Evolutionary conservation across 2,797 vertebrate genomes (phyloP).

Genomic region (Pipistrellus nathusii): DNA sequence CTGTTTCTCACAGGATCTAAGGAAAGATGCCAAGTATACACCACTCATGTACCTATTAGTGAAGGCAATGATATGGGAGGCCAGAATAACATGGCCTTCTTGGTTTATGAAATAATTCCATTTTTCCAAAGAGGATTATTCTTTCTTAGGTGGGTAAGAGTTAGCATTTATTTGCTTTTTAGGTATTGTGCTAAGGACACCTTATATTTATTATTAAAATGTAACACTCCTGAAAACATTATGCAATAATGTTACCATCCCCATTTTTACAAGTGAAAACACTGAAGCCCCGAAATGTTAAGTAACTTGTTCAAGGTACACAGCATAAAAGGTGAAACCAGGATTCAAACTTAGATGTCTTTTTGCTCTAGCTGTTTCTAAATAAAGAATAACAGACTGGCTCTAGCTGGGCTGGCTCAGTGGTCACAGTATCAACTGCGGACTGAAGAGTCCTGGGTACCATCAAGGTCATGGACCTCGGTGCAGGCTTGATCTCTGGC

Average conservation of each 20-base stretch:
- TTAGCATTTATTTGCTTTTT: neutral
- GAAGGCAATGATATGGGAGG: neutral
- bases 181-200: neutral
- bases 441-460: no score
- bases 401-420: no score
- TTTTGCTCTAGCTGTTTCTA: constrained; percentile 11
- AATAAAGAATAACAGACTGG: neutral
- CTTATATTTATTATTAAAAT: constrained; percentile 8
- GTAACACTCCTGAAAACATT: neutral
- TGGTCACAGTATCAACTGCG: no score
- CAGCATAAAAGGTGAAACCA: neutral
- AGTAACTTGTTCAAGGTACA: neutral
- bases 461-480: no score
- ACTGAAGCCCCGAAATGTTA: neutral
- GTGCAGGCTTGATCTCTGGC: no score
- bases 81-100: rapidly evolving
- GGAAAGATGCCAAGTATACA: rapidly evolving
- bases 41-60: neutral
- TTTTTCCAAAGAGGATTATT: neutral
- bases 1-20: neutral
- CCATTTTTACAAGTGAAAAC: neutral
- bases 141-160: neutral
- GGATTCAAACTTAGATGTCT: neutral
- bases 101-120: neutral
- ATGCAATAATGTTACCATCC: neutral